Percentiles rank a stretch among this genome's conserved stretches.
Conservation (phyloP, 92 coral and sea anemone species). For the Pocillopora grandis region DNA sequence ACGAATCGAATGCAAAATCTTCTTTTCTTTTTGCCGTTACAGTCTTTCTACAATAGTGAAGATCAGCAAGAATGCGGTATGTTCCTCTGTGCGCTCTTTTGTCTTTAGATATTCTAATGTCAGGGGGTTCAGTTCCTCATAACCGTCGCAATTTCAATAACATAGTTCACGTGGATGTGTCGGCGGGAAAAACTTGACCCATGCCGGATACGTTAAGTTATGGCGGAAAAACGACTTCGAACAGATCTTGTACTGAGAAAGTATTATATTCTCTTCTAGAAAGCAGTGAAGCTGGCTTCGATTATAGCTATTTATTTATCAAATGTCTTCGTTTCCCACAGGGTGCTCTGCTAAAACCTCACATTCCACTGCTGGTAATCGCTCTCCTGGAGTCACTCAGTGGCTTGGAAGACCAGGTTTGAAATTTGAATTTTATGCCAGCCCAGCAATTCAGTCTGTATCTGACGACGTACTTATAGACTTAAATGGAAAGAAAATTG, state of each 20-base stretch:
- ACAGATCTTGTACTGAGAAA: not conserved
- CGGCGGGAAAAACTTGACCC: not conserved
- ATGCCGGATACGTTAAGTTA: not conserved
- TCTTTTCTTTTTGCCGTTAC: not conserved
- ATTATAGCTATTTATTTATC: not conserved
- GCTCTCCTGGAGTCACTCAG: constrained; percentile 95
- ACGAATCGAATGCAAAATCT: not conserved
- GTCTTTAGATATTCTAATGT: not conserved
- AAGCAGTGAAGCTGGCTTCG: not conserved
- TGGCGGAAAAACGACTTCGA: not conserved
- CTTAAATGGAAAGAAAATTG: too few species aligned
- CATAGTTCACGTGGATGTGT: not conserved
- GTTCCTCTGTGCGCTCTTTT: constrained; percentile 4
- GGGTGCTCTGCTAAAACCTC: constrained; percentile 93
- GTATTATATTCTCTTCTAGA: not conserved
- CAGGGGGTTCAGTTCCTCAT: too few species aligned
- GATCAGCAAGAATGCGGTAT: constrained; percentile 97
- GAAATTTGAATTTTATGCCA: not conserved
- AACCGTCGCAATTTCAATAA: not conserved
- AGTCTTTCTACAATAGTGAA: constrained; percentile 91
- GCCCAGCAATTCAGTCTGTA: not conserved
- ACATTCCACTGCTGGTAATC: constrained; percentile 85
- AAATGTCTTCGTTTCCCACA: not conserved
- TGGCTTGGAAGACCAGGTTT: constrained; percentile 88
- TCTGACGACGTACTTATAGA: not conserved